phyloP scores from a whole-genome alignment of 2,888 invertebrate species.

The Listrodromus nycthemerus region DNA sequence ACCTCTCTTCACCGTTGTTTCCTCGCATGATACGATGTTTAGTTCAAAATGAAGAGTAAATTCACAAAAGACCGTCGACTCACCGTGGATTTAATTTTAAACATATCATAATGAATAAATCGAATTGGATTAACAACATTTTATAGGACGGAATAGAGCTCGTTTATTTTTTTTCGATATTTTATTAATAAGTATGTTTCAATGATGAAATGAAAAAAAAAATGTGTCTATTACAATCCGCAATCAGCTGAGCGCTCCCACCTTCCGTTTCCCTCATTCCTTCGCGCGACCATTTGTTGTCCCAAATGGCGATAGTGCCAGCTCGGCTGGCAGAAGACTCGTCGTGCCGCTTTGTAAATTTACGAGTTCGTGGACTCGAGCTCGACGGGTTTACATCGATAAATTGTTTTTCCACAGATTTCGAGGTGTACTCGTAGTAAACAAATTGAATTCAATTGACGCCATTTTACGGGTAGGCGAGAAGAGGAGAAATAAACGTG shows the following conservation, averaged over 20 bases:
- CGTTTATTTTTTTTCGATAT: no score
- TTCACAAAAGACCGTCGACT: background rate
- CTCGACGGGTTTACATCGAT: background rate
- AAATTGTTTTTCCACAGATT: background rate
- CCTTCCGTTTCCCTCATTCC: background rate
- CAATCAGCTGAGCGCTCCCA: background rate
- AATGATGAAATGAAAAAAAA: no score
- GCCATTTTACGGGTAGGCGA: constrained; percentile 47
- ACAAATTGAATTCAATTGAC: constrained; percentile 39
- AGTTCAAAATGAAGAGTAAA: background rate
- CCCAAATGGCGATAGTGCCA: background rate
- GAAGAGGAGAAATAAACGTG: constrained; percentile 6
- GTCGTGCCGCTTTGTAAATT: background rate
- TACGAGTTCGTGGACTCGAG: background rate
- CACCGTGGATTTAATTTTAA: background rate
- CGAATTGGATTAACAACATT: constrained; percentile 48
- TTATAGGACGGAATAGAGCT: constrained; percentile 9
- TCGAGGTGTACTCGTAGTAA: background rate
- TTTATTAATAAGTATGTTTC: no score
- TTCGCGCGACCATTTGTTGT: background rate
- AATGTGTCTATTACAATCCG: background rate
- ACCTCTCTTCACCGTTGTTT: background rate
- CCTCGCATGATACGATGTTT: background rate
- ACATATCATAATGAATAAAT: background rate
- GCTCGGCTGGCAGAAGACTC: background rate